A percentile compares a stretch with the other conserved stretches of the same genome.
These are phyloP conservation scores for Varanus salvator DNA, from an alignment of 2,113 vertebrate genomes.

Conservation along the genomic window DNA sequence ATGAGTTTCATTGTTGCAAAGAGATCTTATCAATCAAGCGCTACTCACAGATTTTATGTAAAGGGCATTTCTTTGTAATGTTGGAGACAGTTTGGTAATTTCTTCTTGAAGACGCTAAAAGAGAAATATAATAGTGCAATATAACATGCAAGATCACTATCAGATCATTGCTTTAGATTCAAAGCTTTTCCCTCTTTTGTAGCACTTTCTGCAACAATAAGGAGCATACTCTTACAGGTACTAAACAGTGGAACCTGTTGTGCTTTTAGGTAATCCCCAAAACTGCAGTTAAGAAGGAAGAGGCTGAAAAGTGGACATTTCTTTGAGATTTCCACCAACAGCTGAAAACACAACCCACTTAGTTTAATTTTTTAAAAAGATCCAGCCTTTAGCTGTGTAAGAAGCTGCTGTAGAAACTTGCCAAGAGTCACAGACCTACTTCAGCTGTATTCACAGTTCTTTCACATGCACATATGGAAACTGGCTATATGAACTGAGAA, in stretches of 20 bases:
- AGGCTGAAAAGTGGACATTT: neutral
- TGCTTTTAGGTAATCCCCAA: neutral
- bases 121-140: neutral
- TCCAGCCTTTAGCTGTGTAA: neutral
- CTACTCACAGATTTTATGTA: constrained; percentile 97
- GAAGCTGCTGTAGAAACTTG: neutral
- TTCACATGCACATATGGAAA: neutral
- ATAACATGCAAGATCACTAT: constrained; percentile 17
- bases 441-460: neutral
- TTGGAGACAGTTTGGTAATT: constrained; percentile 95
- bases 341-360: neutral
- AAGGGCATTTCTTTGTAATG: constrained; percentile 94
- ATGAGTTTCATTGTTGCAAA: neutral
- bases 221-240: neutral
- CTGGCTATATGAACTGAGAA: neutral
- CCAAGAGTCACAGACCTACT: neutral
- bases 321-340: neutral
- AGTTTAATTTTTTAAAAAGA: neutral
- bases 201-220: neutral
- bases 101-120: constrained; percentile 96
- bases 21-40: neutral
- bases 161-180: constrained; percentile 28
- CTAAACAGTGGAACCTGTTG: neutral
- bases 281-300: neutral
- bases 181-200: neutral